Base-by-base conservation (phyloP, 2,888 invertebrate species). In the Rugalucina vietnamica region DNA sequence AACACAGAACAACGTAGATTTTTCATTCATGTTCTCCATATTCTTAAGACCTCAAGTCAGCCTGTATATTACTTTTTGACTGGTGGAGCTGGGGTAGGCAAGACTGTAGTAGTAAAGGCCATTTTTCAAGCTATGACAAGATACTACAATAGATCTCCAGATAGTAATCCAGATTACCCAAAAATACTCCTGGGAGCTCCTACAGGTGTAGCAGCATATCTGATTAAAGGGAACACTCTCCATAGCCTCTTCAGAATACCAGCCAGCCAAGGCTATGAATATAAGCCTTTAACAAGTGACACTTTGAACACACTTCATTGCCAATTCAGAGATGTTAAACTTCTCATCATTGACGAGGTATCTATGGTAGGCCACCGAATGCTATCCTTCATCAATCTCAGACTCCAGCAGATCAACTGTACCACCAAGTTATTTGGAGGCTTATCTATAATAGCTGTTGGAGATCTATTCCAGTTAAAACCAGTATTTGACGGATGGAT, bases 261-360 rank as follows among this genome's bases (percentile, higher is more conserved):
- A 27, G 78, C 50, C 3, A 69, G 65, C 27, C 76, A 83, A 70
- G 84, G 88, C 8, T 86, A 85, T 81, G 29, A 84, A 12, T 84
- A 79, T 49, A 86, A 88, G 73, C 83, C 81, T 43, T 72, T 89
- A 57, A 81, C 84, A 72, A 86, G 81, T 81, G 70, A 80, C 14
- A 78, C 83, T 34, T 39, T 86, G n/a, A 84, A 87, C 54, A 86
- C 82, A 43, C 49, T 88, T 34, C 54, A 77, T n/a, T 29, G 39
- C 0, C 79, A 82, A 39, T 85, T 71, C 37, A 37, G 54, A 37
- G 29, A 72, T 34, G 50, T 90, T 18, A 82, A 81, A 57, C 72
- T 89, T 27, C 37, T 89, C 21, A 80, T 90, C 14, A 88, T 89
- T 71, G 89, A 90, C 87, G 89, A 89, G 75, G 85, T 88, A 8